phyloP scores from a whole-genome alignment of 2,888 invertebrate genomes.

The Teleogryllus oceanicus region DNA sequence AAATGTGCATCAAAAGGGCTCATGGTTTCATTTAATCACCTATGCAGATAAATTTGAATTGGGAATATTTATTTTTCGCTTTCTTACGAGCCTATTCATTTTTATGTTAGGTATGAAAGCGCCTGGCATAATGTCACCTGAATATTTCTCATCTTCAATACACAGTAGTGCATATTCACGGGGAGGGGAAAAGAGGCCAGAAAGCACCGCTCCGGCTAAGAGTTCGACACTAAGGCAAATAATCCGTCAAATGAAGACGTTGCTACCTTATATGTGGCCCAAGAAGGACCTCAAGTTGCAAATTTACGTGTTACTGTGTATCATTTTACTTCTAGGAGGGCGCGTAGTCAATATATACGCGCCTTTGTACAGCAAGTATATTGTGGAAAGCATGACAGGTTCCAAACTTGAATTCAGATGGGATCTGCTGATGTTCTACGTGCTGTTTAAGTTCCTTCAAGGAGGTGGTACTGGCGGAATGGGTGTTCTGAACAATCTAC shows the following conservation, averaged over 20 bases:
- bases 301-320: conserved; percentile 75
- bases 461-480: conserved; percentile 90
- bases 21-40: conserved; percentile 79
- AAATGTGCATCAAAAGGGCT: conserved; percentile 78
- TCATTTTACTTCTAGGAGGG: conserved; percentile 72
- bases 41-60: conserved; percentile 70
- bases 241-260: conserved; percentile 70
- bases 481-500: conserved; percentile 88
- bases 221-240: conserved; percentile 76
- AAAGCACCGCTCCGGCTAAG: conserved; percentile 28
- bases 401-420: conserved; percentile 68
- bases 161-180: too few relatives aligned
- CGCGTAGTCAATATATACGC: conserved; percentile 86
- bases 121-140: conserved; percentile 70
- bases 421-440: conserved; percentile 85
- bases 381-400: conserved; percentile 77
- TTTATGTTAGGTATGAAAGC: conserved; percentile 84
- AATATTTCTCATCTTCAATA: conserved; percentile 51
- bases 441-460: conserved; percentile 86
- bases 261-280: conserved; percentile 94
- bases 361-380: conserved; percentile 87
- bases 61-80: conserved; percentile 78
- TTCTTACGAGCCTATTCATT: conserved; percentile 69
- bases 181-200: conserved; percentile 18
- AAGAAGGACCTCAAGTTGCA: conserved; percentile 74